Base-by-base conservation (phyloP, 1,140 invertebrate species). In the Bilobella aurantiaca region DNA sequence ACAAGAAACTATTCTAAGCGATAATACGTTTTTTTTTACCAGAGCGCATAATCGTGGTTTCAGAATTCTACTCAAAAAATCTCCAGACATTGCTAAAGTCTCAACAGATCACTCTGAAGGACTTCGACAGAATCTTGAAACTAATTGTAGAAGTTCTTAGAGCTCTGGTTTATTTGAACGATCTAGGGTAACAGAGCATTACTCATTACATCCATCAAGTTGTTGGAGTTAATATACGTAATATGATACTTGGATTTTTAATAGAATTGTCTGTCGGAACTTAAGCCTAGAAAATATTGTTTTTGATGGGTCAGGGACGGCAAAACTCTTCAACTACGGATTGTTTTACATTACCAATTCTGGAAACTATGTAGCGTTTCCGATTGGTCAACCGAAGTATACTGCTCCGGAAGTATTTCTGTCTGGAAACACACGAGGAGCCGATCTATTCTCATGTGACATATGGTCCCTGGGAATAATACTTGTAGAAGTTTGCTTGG, bases 261-360 rank as follows among this genome's bases (percentile, higher is more conserved):
- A 1, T 61, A 69, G 85, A 59, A 82, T 96, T 56, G 85, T 87
- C 12, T 88, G 90, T 75, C 83, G 90, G 69, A 89, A 88, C 78
- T 77, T 98, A 25, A 85, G 84, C 68, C 85, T 87, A 63, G 86
- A 90, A 67, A 93, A 93, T 78, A 88, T 98, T 71, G 78, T 94
- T 12, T 76, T 95, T 18, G 85, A 89, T 75, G 79, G 79, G 42
- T 78, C 83, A 72, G 83, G 83, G 34, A 81, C 85, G 74, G 85
- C 92, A 0, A 93, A 96, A 76, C 75, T 98, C 30, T 91, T 90
- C 72, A 93, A 95, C 78, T 96, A 91, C 82, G 95, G 93, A 12
- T 77, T 96, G 60, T 93, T 89, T 79, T 86, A 91, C 75, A 94
- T 96, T 86, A 96, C 93, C 25, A 86, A 87, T 74, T 79, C 80